Conservation (phyloP, 2,888 invertebrate genomes). For the Morpho deidamia region DNA sequence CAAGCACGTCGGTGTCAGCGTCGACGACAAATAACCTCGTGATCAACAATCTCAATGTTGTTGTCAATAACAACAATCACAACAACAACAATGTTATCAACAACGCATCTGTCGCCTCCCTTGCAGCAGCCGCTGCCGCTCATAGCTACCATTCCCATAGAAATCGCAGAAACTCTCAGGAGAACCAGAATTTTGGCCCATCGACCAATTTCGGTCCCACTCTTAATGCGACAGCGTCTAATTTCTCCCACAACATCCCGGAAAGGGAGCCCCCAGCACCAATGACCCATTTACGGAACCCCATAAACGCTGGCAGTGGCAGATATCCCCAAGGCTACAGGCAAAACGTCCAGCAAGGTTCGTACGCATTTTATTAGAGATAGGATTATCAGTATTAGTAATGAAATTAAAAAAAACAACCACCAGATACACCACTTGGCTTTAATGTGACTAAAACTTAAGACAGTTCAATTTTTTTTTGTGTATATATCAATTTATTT, state of each 20-base stretch:
- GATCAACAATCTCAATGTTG: conserved; percentile 72
- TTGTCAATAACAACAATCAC: conserved; percentile 75
- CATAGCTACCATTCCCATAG: conserved; percentile 70
- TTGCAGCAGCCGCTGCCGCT: conserved; percentile 71
- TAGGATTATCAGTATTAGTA: conserved; percentile 46
- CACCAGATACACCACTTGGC: conserved; percentile 68
- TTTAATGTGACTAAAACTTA: conserved; percentile 61
- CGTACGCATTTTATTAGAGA: conserved; percentile 55
- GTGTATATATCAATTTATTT: conserved; percentile 36
- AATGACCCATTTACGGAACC: conserved; percentile 69
- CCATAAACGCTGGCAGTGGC: conserved; percentile 64
- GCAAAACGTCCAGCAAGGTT: conserved; percentile 73
- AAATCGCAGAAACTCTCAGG: conserved; percentile 67
- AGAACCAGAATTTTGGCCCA: conserved; percentile 59
- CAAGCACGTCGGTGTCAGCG: conserved; percentile 68
- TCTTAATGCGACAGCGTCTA: conserved; percentile 62
- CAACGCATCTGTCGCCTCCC: conserved; percentile 70
- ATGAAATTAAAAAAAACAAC: conserved; percentile 30
- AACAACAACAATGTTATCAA: conserved; percentile 75
- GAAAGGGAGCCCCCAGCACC: conserved; percentile 66
- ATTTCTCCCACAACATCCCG: conserved; percentile 59
- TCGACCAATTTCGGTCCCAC: conserved; percentile 66
- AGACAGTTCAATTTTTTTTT: conserved; percentile 63
- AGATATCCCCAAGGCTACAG: conserved; percentile 68
- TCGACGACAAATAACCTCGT: conserved; percentile 74